Base-by-base conservation (phyloP, 2,113 vertebrate genomes). In the Hippoglossus stenolepis region DNA sequence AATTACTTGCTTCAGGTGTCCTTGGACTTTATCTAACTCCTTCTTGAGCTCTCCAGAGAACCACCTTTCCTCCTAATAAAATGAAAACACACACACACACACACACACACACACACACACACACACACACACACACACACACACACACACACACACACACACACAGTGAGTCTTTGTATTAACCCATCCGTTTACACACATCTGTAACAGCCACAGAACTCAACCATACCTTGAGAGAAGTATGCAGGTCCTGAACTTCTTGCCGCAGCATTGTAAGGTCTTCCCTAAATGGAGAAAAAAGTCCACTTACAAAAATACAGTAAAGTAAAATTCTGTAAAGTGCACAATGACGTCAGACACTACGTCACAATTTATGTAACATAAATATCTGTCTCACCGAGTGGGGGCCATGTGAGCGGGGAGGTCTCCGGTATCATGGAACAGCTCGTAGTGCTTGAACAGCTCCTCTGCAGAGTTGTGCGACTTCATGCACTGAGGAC, bases 401-500 rank as follows among this genome's bases (percentile, higher is more conserved):
- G 95, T 95, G 0, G 94, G 88, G 84, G 95, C 94, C 79, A 96
- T 86, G 62, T 94, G 92, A 84, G 95, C 90, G 51, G 96, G 94
- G 64, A 96, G 96, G 82, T 95, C 96, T 85, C 95, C 96, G 11
- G 96, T 93, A 73, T 98, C 96, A 60, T 99, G 98, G 91, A 96
- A 97, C 64, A 96, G 95, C 92, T 98, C 95, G 85, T 99, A 99
- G 93, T 99, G 98, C 84, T 98, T 97, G 90, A 97, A 99, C 71
- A 99, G 95, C 83, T 99, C 98, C 87, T 99, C 98, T 8, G 98
- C 97, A 76, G 98, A 98, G 93, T 95, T 97, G 91, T 98, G 97
- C 73, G 98, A 97, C 91, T 99, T 99, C 98, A 99, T 99, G 91
- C 98, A 99, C 85, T 98, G 96, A 60, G 98, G 98, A 94, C 98